Base-by-base conservation (phyloP, 2,113 vertebrate species). In the Desmodus rotundus region DNA sequence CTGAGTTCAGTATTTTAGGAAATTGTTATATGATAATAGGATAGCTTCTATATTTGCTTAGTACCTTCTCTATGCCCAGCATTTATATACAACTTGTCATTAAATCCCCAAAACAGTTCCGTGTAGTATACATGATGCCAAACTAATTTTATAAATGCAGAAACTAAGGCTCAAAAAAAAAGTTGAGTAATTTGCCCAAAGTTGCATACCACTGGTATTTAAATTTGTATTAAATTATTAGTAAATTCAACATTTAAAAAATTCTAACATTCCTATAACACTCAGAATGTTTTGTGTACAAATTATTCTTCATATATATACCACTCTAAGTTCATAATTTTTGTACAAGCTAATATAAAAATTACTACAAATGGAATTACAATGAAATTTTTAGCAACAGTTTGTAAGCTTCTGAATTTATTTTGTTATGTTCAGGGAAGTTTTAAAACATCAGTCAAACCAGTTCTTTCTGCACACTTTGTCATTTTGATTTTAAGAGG, bases 401-500 rank as follows among this genome's bases (percentile, higher is more conserved):
- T 89, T 80, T 96, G 3, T 61, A 78, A 24, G 22, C 78, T 70
- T 87, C 43, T 89, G 31, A 91, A 82, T 90, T 67, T 93, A 93
- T 74, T 88, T 91, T 28, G 14, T 72, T 41, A 77, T 8, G 84
- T 95, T 89, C 67, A 92, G 65, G 45, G 28, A 92, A 87, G 15
- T 87, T 87, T 88, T 94, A 47, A 89, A 81, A 43, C 61, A 80
- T 67, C n/a, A 84, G 12, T 11, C 20, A 91, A 52, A 87, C 41
- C 54, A 82, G 11, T 38, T 91, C 16, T 63, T 95, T 88, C 31
- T 87, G 28, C 28, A 77, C 77, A 41, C 10, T 77, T 61, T 86
- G 17, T 94, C 68, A 91, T 85, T 78, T 54, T 93, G 74, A 93
- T 94, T 87, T 94, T 86, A 73, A 38, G 54, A 94, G 70, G n/a